Base-by-base conservation (phyloP, 2,797 vertebrate genomes). In the Acridotheres tristis region DNA sequence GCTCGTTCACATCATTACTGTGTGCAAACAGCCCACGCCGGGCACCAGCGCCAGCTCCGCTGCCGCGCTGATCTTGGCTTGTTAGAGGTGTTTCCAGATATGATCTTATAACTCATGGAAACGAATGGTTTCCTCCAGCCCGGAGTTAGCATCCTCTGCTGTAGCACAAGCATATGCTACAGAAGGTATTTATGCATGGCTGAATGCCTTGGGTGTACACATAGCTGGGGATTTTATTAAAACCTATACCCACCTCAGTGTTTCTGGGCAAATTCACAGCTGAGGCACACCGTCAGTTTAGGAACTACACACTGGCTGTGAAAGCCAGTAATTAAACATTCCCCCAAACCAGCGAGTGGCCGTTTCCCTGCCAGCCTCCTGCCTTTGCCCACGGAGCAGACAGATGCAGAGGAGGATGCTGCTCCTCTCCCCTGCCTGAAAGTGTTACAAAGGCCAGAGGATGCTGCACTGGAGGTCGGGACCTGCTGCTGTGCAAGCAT, bases 101-200 rank as follows among this genome's bases (percentile, higher is more conserved):
- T 30, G 50, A 90, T 94, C 93, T 95, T 95, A 93, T 88, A 96
- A 91, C 79, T 96, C 93, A 69, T 20, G 50, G 74, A 95, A 96
- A 92, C 20, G 6, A 94, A 95, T 51, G 69, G 75, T 65, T 96
- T 95, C 84, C 85, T 86, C 78, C 88, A 89, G 95, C 89, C 81
- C 48, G 51, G 71, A 93, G 76, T 48, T 76, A 76, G 72, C 57
- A 75, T 68, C 88, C 81, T 66, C 61, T 48, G 55, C 85, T 55
- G 36, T 38, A 88, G 86, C 77, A 65, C 63, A 38, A 54, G 63
- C 3, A 2, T 57, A 32, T 4, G 2, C 72, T 61, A 25, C 0
- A 11, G 48, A 47, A 67, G 42, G 9, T 74, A 48, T 91, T 93
- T 83, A 54, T 79, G 69, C 15, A 13, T 75, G 68, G 90, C 57